Percentiles rank a stretch among this genome's conserved stretches.
phyloP scores from a whole-genome alignment of 2,888 invertebrate genomes.

The Drosophila rellima region DNA sequence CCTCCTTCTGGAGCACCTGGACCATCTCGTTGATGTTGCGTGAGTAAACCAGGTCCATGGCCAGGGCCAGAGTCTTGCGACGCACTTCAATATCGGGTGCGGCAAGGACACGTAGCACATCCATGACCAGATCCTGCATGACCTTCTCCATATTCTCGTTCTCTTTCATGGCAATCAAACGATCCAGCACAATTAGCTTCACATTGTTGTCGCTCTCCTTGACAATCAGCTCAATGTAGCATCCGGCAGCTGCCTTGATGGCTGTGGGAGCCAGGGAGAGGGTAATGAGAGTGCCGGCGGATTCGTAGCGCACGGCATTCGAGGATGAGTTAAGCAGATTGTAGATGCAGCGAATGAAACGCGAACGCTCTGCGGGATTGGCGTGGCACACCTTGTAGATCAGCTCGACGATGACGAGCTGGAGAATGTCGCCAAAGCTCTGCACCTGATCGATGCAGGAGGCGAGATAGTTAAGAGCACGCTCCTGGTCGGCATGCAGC shows the following conservation, averaged over 20 bases:
- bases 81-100: conserved; percentile 98
- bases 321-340: conserved; percentile 97
- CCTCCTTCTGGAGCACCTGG: conserved; percentile 95
- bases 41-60: conserved; percentile 95
- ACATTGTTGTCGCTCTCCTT: conserved; percentile 99
- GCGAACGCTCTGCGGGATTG: conserved; percentile 97
- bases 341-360: conserved; percentile 99
- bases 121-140: conserved; percentile 96
- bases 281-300: conserved; percentile 98
- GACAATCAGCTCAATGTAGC: conserved; percentile 99
- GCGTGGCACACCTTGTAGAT: conserved; percentile 99
- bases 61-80: conserved; percentile 93
- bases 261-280: conserved; percentile 99
- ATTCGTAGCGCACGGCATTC: conserved; percentile 99
- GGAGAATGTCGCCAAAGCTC: conserved; percentile 98
- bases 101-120: conserved; percentile 96
- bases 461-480: conserved; percentile 96
- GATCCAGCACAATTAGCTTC: conserved; percentile 98
- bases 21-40: conserved; percentile 98
- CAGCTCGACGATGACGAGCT: conserved; percentile 98
- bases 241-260: conserved; percentile 98
- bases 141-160: conserved; percentile 94
- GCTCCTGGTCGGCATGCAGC: conserved; percentile 97
- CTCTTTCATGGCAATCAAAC: conserved; percentile 94
- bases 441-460: conserved; percentile 97